Percentiles rank a stretch among this genome's conserved stretches.
These are phyloP conservation scores for Apodemia hepburni DNA, from an alignment of 2,888 invertebrate species.

Conservation along the genomic window DNA sequence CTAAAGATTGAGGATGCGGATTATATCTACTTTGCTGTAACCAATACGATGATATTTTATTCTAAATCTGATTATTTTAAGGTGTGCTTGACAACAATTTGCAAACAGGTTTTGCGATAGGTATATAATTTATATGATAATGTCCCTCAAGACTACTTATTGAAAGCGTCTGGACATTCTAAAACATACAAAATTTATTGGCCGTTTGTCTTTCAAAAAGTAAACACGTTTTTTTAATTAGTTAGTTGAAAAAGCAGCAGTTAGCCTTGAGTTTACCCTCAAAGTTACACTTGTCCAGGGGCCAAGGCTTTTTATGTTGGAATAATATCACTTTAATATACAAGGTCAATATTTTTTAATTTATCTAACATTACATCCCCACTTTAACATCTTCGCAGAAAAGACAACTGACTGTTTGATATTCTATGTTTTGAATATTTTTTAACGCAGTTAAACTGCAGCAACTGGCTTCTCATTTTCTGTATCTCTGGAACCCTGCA, in stretches of 20 bases:
- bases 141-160: not conserved
- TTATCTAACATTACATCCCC: no score
- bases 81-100: slow-evolving; percentile 5
- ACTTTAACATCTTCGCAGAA: no score
- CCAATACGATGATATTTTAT: not conserved
- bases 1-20: no score
- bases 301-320: not conserved
- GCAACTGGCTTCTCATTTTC: no score
- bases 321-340: not conserved
- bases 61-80: not conserved
- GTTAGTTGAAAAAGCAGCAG: slow-evolving; percentile 5
- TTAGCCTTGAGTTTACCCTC: slow-evolving; percentile 8
- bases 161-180: slow-evolving; percentile 11
- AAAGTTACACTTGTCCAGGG: slow-evolving; percentile 8
- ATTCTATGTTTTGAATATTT: no score
- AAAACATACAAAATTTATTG: slow-evolving; percentile 4
- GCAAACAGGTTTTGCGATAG: not conserved
- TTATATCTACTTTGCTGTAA: not conserved
- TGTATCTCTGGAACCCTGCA: no score
- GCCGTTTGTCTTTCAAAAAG: not conserved
- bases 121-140: slow-evolving; percentile 10
- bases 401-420: no score
- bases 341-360: no score
- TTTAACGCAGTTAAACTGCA: no score
- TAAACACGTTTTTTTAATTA: slow-evolving; percentile 14